These are phyloP conservation scores for Tenualosa ilisha DNA, from an alignment of 2,797 vertebrate genomes.

Conservation along the genomic window DNA sequence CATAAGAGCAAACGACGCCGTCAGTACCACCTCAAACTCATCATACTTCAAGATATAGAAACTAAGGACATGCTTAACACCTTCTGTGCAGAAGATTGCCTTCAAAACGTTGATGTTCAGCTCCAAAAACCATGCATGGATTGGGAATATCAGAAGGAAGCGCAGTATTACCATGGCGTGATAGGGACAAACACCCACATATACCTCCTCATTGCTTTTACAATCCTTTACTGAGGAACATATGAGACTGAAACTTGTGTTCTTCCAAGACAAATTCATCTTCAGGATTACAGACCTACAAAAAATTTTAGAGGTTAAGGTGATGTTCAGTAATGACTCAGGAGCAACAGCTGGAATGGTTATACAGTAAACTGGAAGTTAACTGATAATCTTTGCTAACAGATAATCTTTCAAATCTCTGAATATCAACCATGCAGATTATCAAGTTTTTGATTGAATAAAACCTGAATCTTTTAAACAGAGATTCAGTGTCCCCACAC, in stretches of 20 bases:
- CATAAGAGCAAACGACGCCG: not conserved
- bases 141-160: constrained; percentile 32
- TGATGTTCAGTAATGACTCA: too few relatives aligned
- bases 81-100: constrained; percentile 21
- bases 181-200: not conserved
- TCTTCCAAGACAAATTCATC: not conserved
- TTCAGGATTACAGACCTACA: not conserved
- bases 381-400: too few relatives aligned
- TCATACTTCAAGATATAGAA: not conserved
- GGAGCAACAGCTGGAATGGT: too few relatives aligned
- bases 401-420: too few relatives aligned
- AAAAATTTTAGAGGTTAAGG: not conserved
- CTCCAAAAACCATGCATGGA: constrained; percentile 31
- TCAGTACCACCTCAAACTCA: too few relatives aligned
- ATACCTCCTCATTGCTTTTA: not conserved
- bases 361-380: too few relatives aligned
- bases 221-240: not conserved
- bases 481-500: too few relatives aligned
- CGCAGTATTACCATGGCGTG: not conserved
- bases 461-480: too few relatives aligned
- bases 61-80: not conserved
- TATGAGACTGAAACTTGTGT: not conserved
- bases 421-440: too few relatives aligned
- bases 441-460: too few relatives aligned
- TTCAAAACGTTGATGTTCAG: constrained; percentile 35